phyloP scores from a whole-genome alignment of 1,140 invertebrate species.

The Drosophila repleta region DNA sequence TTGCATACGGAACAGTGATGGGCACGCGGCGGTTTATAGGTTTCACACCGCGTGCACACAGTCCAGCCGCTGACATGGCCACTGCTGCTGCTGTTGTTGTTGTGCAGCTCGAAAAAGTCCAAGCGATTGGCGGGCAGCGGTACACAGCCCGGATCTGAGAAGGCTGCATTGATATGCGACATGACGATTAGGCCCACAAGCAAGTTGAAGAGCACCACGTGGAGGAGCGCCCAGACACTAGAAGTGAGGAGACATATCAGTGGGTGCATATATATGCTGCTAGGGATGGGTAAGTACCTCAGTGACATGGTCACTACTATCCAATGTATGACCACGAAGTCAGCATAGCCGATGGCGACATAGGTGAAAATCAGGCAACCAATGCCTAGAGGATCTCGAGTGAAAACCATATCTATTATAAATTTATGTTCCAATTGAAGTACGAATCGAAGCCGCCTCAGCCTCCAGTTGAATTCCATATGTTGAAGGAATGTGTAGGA shows the following conservation, averaged over 20 bases:
- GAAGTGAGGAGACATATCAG: not conserved
- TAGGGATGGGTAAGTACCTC: constrained; percentile 87
- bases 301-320: constrained; percentile 92
- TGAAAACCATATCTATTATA: constrained; percentile 84
- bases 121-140: constrained; percentile 92
- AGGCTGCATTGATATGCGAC: constrained; percentile 92
- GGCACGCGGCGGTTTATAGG: constrained; percentile 92
- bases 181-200: constrained; percentile 90
- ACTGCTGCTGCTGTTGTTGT: constrained; percentile 57
- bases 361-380: constrained; percentile 94
- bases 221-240: constrained; percentile 93
- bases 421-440: constrained; percentile 54
- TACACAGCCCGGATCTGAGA: constrained; percentile 95
- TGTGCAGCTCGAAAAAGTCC: constrained; percentile 93
- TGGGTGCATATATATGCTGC: too few species aligned
- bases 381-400: constrained; percentile 94
- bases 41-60: constrained; percentile 93
- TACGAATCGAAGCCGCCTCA: constrained; percentile 63
- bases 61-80: constrained; percentile 90
- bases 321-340: constrained; percentile 95
- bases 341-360: constrained; percentile 92
- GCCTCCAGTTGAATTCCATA: not conserved
- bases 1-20: constrained; percentile 96
- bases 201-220: constrained; percentile 92
- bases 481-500: too few species aligned